These are phyloP conservation scores for Tiliacea aurago DNA, from an alignment of 2,888 invertebrate species.

Conservation along the genomic window DNA sequence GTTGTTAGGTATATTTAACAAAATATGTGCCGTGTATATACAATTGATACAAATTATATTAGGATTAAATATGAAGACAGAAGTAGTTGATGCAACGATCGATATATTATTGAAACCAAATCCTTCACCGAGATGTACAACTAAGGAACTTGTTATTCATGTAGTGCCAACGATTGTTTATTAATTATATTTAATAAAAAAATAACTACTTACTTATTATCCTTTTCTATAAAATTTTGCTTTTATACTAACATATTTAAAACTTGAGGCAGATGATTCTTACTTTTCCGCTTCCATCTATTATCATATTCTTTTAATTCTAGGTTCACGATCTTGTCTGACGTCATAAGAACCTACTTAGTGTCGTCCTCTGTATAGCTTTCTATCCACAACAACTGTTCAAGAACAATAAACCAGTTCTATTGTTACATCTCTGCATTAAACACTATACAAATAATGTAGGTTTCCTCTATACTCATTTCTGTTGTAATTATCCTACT, in stretches of 20 bases:
- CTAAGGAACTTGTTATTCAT: slow-evolving; percentile 70
- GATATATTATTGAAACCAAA: slow-evolving; percentile 82
- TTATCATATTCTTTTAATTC: slow-evolving; percentile 33
- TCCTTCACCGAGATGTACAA: slow-evolving; percentile 88
- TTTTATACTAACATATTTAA: slow-evolving; percentile 59
- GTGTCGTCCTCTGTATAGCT: slow-evolving; percentile 14
- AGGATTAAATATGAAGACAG: slow-evolving; percentile 64
- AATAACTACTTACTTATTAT: slow-evolving; percentile 36
- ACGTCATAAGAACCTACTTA: slow-evolving; percentile 21
- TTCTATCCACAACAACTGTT: slow-evolving; percentile 27
- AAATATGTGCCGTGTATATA: slow-evolving; percentile 89
- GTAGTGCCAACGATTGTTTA: slow-evolving; percentile 84
- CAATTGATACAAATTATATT: slow-evolving; percentile 82
- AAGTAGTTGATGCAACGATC: slow-evolving; percentile 71
- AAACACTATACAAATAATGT: slow-evolving; percentile 5
- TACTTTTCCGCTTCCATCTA: slow-evolving; percentile 27
- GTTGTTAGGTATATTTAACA: slow-evolving; percentile 80
- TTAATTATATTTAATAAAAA: slow-evolving; percentile 71
- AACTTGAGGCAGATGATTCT: slow-evolving; percentile 25
- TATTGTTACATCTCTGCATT: slow-evolving; percentile 40
- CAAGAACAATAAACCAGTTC: slow-evolving; percentile 23
- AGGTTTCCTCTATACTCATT: slow-evolving; percentile 25
- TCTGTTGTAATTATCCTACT: slow-evolving; percentile 22
- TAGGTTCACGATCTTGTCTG: slow-evolving; percentile 25
- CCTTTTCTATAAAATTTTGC: slow-evolving; percentile 39